These are phyloP conservation scores for Acronicta aceris DNA, from an alignment of 2,888 invertebrate species.

Conservation along the genomic window DNA sequence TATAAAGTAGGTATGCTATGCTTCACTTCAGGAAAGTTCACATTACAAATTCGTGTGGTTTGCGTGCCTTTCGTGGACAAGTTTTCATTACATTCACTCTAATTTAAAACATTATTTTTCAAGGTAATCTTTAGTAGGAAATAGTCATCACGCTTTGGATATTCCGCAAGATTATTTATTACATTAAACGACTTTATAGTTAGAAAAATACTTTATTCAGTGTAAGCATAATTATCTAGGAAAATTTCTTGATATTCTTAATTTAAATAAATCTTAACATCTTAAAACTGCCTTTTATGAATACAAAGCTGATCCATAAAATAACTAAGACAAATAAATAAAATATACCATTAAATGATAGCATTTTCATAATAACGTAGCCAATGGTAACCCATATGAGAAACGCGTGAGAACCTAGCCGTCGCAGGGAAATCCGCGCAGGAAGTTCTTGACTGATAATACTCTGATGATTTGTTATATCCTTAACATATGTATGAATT, in stretches of 20 bases:
- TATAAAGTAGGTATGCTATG: too few relatives aligned
- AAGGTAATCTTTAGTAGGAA: too few relatives aligned
- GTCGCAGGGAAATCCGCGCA: constrained; percentile 91
- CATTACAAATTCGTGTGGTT: too few relatives aligned
- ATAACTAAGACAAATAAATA: constrained; percentile 82
- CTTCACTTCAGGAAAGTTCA: too few relatives aligned
- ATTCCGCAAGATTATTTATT: too few relatives aligned
- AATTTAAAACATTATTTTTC: too few relatives aligned
- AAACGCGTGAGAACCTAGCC: constrained; percentile 91
- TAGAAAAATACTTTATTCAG: constrained; percentile 58
- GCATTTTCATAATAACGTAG: constrained; percentile 84
- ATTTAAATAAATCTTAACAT: constrained; percentile 70
- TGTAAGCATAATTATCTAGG: constrained; percentile 27
- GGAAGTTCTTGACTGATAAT: constrained; percentile 89
- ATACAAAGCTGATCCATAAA: constrained; percentile 84
- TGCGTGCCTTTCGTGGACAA: too few relatives aligned
- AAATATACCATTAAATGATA: constrained; percentile 86
- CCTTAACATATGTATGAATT: constrained; percentile 90
- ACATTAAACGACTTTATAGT: constrained; percentile 5
- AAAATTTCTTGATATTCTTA: constrained; percentile 34
- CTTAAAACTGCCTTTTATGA: constrained; percentile 83
- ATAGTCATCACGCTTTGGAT: too few relatives aligned
- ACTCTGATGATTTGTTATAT: constrained; percentile 87
- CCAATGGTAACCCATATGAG: constrained; percentile 88
- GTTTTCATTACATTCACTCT: too few relatives aligned